Conservation (phyloP, 2,113 vertebrate genomes). For the Kryptolebias marmoratus region DNA sequence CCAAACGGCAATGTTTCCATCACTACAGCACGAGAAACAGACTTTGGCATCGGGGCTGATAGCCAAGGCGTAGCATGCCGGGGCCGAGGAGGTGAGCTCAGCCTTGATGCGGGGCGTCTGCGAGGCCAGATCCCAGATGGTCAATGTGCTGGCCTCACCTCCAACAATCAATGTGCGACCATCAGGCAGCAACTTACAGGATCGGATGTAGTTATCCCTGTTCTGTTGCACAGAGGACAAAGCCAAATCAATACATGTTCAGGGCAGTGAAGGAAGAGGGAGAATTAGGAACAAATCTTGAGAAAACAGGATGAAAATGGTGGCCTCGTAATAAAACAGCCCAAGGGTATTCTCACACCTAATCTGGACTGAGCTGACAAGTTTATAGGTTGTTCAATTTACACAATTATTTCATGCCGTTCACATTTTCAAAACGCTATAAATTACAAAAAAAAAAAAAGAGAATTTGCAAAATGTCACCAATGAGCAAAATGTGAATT, state of each 20-base stretch:
- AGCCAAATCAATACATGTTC: constrained; percentile 62
- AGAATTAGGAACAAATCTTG: constrained; percentile 45
- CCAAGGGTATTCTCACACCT: constrained; percentile 11
- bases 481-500: constrained; percentile 24
- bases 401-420: constrained; percentile 1
- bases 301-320: constrained; percentile 37
- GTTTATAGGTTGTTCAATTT: neutral
- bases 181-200: constrained; percentile 95
- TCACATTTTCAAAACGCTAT: neutral
- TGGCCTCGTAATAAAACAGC: constrained; percentile 26
- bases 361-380: neutral
- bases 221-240: constrained; percentile 84
- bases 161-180: constrained; percentile 97
- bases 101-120: constrained; percentile 98
- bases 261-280: constrained; percentile 31
- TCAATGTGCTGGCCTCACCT: constrained; percentile 97
- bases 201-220: constrained; percentile 99
- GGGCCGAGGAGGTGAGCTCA: constrained; percentile 96
- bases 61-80: constrained; percentile 96
- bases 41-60: constrained; percentile 99
- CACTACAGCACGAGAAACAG: constrained; percentile 99
- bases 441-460: neutral
- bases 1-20: constrained; percentile 99
- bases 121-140: constrained; percentile 98
- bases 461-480: neutral